Evolutionary conservation across 64 coral and sea anemone genomes (phyloP).

Genomic region (Catalaphyllia jardinei): DNA sequence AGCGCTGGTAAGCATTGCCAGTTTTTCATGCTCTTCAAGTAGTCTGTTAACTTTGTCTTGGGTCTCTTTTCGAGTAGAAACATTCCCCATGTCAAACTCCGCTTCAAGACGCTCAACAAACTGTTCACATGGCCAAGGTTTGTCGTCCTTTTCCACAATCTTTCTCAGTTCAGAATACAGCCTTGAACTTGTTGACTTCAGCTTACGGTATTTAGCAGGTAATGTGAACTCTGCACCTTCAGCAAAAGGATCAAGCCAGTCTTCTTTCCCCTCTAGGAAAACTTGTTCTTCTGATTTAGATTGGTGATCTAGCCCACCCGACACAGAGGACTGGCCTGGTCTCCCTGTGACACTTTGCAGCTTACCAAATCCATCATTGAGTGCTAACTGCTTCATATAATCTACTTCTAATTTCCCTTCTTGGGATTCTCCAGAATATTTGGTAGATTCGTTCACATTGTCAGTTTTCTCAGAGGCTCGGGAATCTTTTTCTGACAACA

Average conservation of each 20-base stretch:
- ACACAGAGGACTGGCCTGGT: neutral
- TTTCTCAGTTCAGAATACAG: constrained; percentile 23
- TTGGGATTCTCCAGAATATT: neutral
- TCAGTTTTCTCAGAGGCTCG: neutral
- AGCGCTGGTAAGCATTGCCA: neutral
- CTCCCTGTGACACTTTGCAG: neutral
- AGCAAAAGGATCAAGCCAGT: constrained; percentile 16
- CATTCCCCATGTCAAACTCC: neutral
- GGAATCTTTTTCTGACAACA: neutral
- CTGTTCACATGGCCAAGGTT: neutral
- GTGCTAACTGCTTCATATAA: neutral
- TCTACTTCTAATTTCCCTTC: neutral
- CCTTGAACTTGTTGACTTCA: constrained; percentile 1
- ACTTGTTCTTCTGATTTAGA: neutral
- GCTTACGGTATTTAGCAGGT: constrained; percentile 32
- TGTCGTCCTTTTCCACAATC: neutral
- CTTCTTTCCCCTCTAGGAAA: neutral
- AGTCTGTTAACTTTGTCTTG: neutral
- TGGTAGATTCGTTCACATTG: neutral
- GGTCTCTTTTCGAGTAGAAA: neutral
- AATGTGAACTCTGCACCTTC: neutral
- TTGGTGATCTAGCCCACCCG: neutral
- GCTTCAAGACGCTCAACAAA: constrained; percentile 18
- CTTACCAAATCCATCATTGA: neutral
- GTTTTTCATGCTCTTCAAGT: constrained; percentile 32